Evolutionary conservation across 2,113 vertebrate species (phyloP).

Genomic region (Seriola aureovittata): DNA sequence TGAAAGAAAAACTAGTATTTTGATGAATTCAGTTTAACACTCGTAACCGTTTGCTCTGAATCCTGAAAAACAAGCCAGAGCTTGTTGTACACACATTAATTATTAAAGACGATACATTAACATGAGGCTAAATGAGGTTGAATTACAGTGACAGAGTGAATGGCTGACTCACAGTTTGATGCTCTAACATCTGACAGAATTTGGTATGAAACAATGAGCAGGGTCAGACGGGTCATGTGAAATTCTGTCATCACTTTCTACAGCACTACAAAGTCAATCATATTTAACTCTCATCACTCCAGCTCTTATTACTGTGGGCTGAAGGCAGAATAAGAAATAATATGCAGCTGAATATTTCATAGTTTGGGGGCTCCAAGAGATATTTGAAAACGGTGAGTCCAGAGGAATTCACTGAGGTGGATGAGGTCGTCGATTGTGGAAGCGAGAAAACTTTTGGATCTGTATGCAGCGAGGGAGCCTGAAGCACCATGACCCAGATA

Average conservation of each 20-base stretch:
- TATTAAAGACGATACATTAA: not conserved
- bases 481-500: conserved; percentile 41
- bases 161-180: not conserved
- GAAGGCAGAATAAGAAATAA: not conserved
- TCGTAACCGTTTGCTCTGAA: too few species aligned
- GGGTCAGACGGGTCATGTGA: not conserved
- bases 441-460: not conserved
- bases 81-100: not conserved
- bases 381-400: not conserved
- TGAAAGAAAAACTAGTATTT: too few species aligned
- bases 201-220: not conserved
- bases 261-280: not conserved
- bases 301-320: too few species aligned
- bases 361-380: not conserved
- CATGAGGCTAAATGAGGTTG: not conserved
- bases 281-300: not conserved
- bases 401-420: not conserved
- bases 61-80: not conserved
- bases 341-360: not conserved
- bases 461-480: conserved; percentile 42
- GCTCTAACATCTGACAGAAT: not conserved
- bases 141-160: not conserved
- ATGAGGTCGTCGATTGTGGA: conserved; percentile 1
- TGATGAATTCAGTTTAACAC: too few species aligned
- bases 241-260: not conserved